Evolutionary conservation across 2,888 invertebrate species (phyloP).

Genomic region (Muscina levida): DNA sequence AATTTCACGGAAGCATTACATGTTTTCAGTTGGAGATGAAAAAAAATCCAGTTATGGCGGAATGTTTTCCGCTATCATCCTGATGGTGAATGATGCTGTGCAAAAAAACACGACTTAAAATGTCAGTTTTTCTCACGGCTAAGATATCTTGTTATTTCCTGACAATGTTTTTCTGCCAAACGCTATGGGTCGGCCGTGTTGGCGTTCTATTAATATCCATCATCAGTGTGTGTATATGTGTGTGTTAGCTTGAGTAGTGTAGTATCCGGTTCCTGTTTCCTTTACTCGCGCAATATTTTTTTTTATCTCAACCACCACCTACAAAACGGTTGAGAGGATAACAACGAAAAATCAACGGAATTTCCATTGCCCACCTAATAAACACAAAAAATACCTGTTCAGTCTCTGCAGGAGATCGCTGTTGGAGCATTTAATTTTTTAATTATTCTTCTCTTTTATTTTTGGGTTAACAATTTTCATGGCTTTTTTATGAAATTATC

Average conservation of each 20-base stretch:
- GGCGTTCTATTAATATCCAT: too few species aligned
- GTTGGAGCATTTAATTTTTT: not conserved
- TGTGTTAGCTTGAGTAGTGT: conserved; percentile 8
- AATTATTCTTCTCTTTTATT: not conserved
- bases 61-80: not conserved
- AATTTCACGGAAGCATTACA: not conserved
- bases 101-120: too few species aligned
- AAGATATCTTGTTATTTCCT: conserved; percentile 24
- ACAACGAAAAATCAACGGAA: too few species aligned
- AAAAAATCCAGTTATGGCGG: too few species aligned
- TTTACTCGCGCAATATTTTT: not conserved
- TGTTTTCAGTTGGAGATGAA: too few species aligned
- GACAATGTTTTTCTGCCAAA: not conserved
- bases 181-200: not conserved
- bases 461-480: not conserved
- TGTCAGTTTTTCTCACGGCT: not conserved
- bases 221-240: too few species aligned
- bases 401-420: too few species aligned
- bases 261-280: conserved; percentile 29
- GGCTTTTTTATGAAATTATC: conserved; percentile 52
- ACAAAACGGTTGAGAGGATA: not conserved
- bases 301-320: not conserved
- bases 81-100: too few species aligned
- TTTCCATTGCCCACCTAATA: too few species aligned
- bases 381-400: too few species aligned